Evolutionary conservation across 2,113 vertebrate species (phyloP).

Genomic region (Mirza zaza): DNA sequence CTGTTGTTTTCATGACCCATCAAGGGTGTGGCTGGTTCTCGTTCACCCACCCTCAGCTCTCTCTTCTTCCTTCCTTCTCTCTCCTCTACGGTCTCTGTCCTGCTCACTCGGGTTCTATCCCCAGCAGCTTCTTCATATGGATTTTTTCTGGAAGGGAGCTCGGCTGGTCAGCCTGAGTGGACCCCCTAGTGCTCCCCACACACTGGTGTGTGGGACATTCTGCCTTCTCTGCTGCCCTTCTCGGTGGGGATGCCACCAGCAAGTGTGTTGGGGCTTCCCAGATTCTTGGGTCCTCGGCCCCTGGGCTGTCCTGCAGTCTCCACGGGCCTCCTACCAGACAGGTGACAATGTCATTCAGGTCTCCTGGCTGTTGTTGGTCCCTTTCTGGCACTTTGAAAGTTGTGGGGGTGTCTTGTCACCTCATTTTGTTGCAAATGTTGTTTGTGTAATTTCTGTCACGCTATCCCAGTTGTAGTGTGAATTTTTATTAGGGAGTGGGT

Average conservation of each 20-base stretch:
- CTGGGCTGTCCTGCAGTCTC: not conserved
- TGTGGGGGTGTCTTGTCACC: not conserved
- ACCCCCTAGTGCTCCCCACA: not conserved
- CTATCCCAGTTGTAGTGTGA: not conserved
- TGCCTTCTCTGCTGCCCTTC: too few species aligned
- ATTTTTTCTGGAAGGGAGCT: not conserved
- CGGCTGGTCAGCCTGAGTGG: not conserved
- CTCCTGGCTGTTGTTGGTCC: not conserved
- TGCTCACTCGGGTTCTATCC: not conserved
- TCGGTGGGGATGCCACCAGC: too few species aligned
- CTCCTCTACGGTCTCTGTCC: not conserved
- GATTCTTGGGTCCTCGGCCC: too few species aligned
- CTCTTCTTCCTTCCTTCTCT: not conserved
- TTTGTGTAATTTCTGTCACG: not conserved
- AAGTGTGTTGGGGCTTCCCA: accelerated
- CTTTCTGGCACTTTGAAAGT: not conserved
- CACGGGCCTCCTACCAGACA: not conserved
- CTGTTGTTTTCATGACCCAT: not conserved
- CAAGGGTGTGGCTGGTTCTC: not conserved
- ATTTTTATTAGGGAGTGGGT: not conserved
- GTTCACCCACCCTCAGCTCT: not conserved
- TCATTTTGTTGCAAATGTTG: not conserved
- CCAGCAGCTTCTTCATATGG: not conserved
- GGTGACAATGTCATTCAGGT: not conserved
- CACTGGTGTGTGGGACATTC: too few species aligned